Percentiles rank a stretch among this genome's conserved stretches.
These are phyloP conservation scores for Nomada ruficornis DNA, from an alignment of 2,888 invertebrate species.

Conservation along the genomic window DNA sequence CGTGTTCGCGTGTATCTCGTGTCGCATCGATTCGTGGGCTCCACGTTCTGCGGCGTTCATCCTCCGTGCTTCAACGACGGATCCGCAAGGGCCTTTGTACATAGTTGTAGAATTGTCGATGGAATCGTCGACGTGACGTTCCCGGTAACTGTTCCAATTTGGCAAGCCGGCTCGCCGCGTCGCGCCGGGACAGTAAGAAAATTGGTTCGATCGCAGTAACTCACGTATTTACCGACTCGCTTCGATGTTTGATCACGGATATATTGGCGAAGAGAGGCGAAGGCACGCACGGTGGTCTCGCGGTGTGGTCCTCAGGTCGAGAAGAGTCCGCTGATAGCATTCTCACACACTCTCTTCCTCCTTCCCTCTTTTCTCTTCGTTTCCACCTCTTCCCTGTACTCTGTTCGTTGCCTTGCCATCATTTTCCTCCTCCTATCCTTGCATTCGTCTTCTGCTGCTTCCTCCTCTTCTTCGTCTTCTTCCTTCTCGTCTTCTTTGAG, in stretches of 20 bases:
- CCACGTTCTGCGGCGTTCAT: background rate
- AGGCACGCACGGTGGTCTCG: conserved; percentile 82
- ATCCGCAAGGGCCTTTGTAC: background rate
- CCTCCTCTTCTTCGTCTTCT: conserved; percentile 18
- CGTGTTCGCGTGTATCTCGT: background rate
- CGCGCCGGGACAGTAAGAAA: conserved; percentile 56
- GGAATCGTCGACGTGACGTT: conserved; percentile 52
- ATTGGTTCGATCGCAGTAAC: conserved; percentile 68
- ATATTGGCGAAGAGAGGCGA: conserved; percentile 76
- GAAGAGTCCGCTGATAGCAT: conserved; percentile 75
- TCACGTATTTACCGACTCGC: conserved; percentile 75
- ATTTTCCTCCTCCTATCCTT: conserved; percentile 21
- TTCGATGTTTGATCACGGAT: conserved; percentile 78
- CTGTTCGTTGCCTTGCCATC: conserved; percentile 43
- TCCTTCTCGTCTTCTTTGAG: conserved; percentile 34
- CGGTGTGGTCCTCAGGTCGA: conserved; percentile 82
- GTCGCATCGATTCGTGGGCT: conserved; percentile 2
- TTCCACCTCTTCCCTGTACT: conserved; percentile 17
- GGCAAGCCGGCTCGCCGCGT: background rate
- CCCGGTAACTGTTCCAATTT: conserved; percentile 65
- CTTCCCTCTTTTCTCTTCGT: conserved; percentile 34
- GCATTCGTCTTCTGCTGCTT: conserved; percentile 23
- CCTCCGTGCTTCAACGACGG: background rate
- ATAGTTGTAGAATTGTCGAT: background rate
- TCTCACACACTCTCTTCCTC: conserved; percentile 70